These are phyloP conservation scores for Hirundo rustica DNA, from an alignment of 2,797 vertebrate genomes.

Conservation along the genomic window DNA sequence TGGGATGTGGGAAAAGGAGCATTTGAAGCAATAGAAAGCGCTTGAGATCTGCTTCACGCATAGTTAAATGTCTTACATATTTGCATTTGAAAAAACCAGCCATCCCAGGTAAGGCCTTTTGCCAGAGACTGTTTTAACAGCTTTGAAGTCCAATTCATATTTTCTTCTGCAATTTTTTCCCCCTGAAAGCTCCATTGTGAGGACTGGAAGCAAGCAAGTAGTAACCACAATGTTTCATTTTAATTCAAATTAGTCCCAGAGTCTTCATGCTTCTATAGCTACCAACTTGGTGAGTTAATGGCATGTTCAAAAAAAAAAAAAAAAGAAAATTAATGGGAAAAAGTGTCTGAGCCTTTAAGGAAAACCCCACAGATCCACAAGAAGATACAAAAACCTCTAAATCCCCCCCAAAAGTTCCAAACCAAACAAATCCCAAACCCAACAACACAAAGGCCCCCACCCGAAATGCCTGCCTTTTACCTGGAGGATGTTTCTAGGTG, in stretches of 20 bases:
- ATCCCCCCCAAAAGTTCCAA: not conserved
- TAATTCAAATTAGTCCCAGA: slow-evolving; percentile 40
- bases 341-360: not conserved
- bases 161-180: not conserved
- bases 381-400: not conserved
- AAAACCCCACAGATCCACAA: not conserved
- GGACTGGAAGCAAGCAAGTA: not conserved
- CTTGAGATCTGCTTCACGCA: not conserved
- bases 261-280: not conserved
- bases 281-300: not conserved
- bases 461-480: fast-evolving
- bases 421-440: not conserved
- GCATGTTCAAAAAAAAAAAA: not conserved
- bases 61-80: not conserved
- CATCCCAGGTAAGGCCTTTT: not conserved
- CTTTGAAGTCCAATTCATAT: not conserved
- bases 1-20: not conserved
- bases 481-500: not conserved
- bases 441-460: not conserved
- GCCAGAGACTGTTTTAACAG: not conserved
- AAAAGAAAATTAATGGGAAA: no score
- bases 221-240: not conserved
- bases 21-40: not conserved
- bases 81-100: slow-evolving; percentile 26
- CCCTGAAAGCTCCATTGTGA: not conserved